Base-by-base conservation (phyloP, 2,797 vertebrate genomes). In the Carapus acus region DNA sequence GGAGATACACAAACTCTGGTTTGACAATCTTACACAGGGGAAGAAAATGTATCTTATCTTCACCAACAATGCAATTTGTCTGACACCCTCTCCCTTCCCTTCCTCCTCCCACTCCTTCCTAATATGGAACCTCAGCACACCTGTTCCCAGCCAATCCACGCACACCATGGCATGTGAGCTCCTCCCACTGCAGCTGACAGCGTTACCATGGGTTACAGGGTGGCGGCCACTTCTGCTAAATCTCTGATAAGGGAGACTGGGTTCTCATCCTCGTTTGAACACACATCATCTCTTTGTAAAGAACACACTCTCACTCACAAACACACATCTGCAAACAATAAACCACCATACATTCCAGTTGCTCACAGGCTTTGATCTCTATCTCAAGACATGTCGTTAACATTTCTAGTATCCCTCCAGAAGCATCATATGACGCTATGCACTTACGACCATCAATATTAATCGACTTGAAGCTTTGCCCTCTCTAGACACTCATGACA, bases 121-220 rank as follows among this genome's bases (percentile, higher is more conserved):
- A 77, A 66, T 55, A 74, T 69, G 79, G 73, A 78, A 70, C 74
- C 81, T 88, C 87, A 78, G 82, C 53, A 86, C 86, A 88, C 79
- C 78, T 75, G 75, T 71, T 78, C 54, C 60, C 27, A 37, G 65
- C 88, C 88, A 86, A 89, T 88, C 84, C 70, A 12, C 36, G 55
- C 22, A 6, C 67, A 58, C 52, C 1, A 43, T 54, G 16, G 31
- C 29, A 2, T 12, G 9, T 3, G 2, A 15, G 72, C 83, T 76
- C 83, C 85, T 71, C 88, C 86, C 80, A 79, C 76, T 83, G 81
- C 82, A 84, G 79, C 73, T 69, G 81, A 84, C 74, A 74, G 65
- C 23, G 78, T 87, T 83, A 67, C 81, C 74, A 83, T 86, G 84
- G 85, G 86, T 84, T 81, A 85, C 84, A 68, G 80, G 81, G 85